Base-by-base conservation (phyloP, 2,888 invertebrate species). In the Pediacus dermestoides region DNA sequence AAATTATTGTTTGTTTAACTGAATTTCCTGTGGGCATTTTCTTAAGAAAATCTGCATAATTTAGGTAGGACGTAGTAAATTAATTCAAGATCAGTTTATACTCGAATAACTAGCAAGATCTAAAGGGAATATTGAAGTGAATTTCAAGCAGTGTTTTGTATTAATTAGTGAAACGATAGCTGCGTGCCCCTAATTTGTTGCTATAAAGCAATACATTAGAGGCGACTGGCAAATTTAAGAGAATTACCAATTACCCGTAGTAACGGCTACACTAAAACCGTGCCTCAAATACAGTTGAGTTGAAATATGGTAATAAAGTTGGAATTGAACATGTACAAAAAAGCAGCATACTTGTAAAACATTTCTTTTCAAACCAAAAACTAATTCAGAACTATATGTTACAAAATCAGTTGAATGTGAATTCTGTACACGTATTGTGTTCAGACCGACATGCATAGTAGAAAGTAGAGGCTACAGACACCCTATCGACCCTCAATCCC, bases 351-450 rank as follows among this genome's bases (percentile, higher is more conserved):
- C n/a, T n/a, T n/a, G n/a, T n/a, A n/a, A n/a, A n/a, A n/a, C n/a
- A n/a, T n/a, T n/a, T n/a, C n/a, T n/a, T n/a, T n/a, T n/a, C n/a
- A n/a, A n/a, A n/a, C n/a, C n/a, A n/a, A n/a, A n/a, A n/a, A n/a
- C n/a, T n/a, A n/a, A n/a, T n/a, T n/a, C n/a, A n/a, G n/a, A n/a
- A n/a, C n/a, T n/a, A n/a, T n/a, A n/a, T n/a, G n/a, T n/a, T 31
- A 16, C 34, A 42, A 39, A 44, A 44, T 44, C 46, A 46, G 35
- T 37, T 16, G 40, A 35, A 35, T 48, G 40, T 30, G 37, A 31
- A 61, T 61, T 61, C 61, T 34, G 39, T 39, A 46, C 61, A 61
- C 61, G 61, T 61, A 55, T 53, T 50, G 53, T 53, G 49, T 60
- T 55, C 53, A 54, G 51, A 55, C 56, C 49, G 48, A 50, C 53